phyloP scores from a whole-genome alignment of 1,140 invertebrate genomes.

The Rhyacophila brunnea region DNA sequence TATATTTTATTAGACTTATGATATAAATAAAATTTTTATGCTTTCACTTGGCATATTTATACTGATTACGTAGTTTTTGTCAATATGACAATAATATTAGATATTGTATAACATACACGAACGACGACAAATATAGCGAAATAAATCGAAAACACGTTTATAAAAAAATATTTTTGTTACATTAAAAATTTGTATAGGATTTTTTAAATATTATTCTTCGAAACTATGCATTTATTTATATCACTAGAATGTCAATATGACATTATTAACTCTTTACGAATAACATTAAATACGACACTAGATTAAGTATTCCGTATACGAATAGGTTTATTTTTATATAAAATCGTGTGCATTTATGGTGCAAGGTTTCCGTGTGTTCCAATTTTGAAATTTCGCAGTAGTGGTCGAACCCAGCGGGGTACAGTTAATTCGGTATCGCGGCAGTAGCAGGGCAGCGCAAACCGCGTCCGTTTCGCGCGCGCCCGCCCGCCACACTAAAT shows the following conservation, averaged over 20 bases:
- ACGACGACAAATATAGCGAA: too few relatives aligned
- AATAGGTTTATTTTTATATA: too few relatives aligned
- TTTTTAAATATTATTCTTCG: background rate
- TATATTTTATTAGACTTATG: background rate
- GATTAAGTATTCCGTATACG: too few relatives aligned
- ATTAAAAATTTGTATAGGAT: background rate
- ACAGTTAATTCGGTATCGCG: background rate
- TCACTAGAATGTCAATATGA: too few relatives aligned
- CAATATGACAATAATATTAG: background rate
- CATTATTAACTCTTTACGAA: too few relatives aligned
- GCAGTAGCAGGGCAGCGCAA: conserved; percentile 13
- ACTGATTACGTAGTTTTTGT: background rate
- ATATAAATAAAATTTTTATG: background rate
- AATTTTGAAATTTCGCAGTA: background rate
- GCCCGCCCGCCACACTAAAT: conserved; percentile 18
- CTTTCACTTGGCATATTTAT: background rate
- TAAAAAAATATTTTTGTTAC: background rate
- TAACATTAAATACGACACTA: too few relatives aligned
- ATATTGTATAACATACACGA: too few relatives aligned
- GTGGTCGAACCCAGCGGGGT: background rate
- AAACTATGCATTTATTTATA: background rate
- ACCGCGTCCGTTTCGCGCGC: conserved; percentile 25
- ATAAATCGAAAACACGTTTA: background rate
- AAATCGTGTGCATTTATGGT: too few relatives aligned
- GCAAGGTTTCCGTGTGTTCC: background rate